phyloP scores from a whole-genome alignment of 2,113 vertebrate species.

The Camelus bactrianus region DNA sequence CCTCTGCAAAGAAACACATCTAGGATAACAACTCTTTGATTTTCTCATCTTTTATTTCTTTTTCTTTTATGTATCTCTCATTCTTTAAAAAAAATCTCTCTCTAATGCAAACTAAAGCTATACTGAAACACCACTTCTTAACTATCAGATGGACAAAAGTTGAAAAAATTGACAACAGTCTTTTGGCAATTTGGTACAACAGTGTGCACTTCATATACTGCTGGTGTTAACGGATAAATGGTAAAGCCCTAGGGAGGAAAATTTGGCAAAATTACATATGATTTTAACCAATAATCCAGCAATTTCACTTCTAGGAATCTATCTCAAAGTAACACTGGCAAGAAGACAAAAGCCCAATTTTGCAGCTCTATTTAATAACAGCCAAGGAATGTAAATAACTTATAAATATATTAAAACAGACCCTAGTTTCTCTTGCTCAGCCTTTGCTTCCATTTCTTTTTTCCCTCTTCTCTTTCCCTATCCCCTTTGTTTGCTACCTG shows the following conservation, averaged over 20 bases:
- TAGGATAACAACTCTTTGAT: neutral
- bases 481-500: neutral
- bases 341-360: neutral
- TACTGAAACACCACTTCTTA: neutral
- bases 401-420: neutral
- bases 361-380: neutral
- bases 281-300: conserved; percentile 6
- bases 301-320: conserved; percentile 1
- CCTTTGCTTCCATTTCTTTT: neutral
- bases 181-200: neutral
- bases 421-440: neutral
- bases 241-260: neutral
- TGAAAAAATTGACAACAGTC: neutral
- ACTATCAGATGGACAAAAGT: neutral
- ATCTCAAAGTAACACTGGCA: neutral
- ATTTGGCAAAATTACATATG: neutral
- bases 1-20: neutral
- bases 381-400: neutral
- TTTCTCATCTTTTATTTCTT: neutral
- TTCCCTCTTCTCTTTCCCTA: neutral
- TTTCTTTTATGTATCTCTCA: neutral
- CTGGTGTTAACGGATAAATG: neutral
- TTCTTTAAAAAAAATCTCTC: neutral
- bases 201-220: neutral
- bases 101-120: neutral